These are phyloP conservation scores for Dexiosoma caninum DNA, from an alignment of 2,888 invertebrate species.

Conservation along the genomic window DNA sequence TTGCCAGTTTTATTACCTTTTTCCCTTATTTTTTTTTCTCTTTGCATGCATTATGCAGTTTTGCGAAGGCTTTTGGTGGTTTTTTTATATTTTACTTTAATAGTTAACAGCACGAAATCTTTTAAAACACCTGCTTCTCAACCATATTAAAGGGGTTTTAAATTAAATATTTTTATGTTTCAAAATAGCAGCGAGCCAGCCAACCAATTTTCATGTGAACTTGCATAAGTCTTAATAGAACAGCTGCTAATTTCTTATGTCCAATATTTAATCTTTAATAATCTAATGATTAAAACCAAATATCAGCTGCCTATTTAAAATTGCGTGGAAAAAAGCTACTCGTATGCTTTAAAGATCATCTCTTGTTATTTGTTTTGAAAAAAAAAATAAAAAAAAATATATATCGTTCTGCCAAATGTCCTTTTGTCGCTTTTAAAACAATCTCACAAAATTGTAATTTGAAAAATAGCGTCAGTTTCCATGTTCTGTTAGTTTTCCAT, in stretches of 20 bases:
- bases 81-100: not conserved
- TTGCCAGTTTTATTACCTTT: not conserved
- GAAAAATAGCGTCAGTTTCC: not conserved
- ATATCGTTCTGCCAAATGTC: too few species aligned
- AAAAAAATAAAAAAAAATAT: not conserved
- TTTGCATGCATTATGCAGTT: not conserved
- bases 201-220: not conserved
- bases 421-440: not conserved
- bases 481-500: not conserved
- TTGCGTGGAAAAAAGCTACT: not conserved
- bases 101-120: constrained; percentile 35
- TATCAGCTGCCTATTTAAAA: constrained; percentile 3
- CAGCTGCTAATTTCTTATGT: constrained; percentile 21
- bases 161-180: constrained; percentile 39
- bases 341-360: not conserved
- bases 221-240: not conserved
- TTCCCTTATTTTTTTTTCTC: not conserved
- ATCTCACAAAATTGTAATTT: not conserved
- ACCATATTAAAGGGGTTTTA: constrained; percentile 39
- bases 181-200: too few species aligned
- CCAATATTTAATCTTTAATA: not conserved
- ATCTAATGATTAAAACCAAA: not conserved
- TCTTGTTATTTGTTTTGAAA: not conserved
- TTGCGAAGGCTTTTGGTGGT: not conserved
- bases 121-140: constrained; percentile 56